These are phyloP conservation scores for Aphelenchoides fujianensis DNA, from an alignment of 1,140 invertebrate genomes.

Conservation along the genomic window DNA sequence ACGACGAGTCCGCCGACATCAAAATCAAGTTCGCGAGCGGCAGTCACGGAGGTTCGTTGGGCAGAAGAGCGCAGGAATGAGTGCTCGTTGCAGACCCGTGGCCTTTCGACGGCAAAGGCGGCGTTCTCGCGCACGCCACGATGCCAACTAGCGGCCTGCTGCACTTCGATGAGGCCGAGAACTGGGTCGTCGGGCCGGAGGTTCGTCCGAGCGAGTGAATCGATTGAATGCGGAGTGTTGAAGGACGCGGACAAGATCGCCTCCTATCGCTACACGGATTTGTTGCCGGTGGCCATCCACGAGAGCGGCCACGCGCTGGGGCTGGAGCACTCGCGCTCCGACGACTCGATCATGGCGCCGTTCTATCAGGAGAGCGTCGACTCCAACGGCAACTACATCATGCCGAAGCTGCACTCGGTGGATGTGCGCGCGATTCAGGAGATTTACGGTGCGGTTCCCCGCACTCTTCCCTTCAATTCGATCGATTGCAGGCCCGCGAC, in stretches of 20 bases:
- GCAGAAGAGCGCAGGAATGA: no score
- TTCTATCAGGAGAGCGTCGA: conserved; percentile 52
- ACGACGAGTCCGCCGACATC: conserved; percentile 50
- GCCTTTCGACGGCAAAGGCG: conserved; percentile 60
- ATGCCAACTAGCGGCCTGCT: conserved; percentile 57
- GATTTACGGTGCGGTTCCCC: conserved; percentile 35
- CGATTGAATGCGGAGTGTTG: background rate
- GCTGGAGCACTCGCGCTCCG: conserved; percentile 49
- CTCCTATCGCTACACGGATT: conserved; percentile 52
- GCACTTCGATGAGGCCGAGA: conserved; percentile 60
- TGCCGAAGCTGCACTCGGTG: conserved; percentile 36
- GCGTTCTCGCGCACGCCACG: conserved; percentile 58
- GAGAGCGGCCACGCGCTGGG: conserved; percentile 41
- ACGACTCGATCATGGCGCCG: conserved; percentile 59
- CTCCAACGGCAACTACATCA: conserved; percentile 1
- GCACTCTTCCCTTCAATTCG: conserved; percentile 24
- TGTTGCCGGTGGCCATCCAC: conserved; percentile 59
- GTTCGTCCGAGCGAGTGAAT: background rate
- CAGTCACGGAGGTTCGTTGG: conserved; percentile 40
- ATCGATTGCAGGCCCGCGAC: conserved; percentile 23
- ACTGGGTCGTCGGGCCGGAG: conserved; percentile 42
- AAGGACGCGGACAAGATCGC: conserved; percentile 14
- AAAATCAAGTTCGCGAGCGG: conserved; percentile 56
- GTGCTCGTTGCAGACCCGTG: no score
- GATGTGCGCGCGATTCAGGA: conserved; percentile 41